Evolutionary conservation across 1,140 invertebrate species (phyloP).

Genomic region (Anoplolepis gracilipes): DNA sequence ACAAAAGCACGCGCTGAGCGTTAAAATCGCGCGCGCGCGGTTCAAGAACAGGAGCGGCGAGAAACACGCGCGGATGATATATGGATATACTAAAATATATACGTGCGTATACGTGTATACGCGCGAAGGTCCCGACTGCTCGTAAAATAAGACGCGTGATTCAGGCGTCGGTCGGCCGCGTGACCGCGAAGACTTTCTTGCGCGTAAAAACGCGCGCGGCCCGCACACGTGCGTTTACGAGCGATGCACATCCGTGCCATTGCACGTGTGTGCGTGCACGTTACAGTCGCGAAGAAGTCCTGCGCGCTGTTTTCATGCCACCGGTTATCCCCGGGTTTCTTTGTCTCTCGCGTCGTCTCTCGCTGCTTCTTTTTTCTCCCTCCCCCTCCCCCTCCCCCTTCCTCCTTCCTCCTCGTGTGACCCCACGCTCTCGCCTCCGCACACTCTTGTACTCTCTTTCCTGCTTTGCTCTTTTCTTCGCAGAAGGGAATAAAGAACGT

Average conservation of each 20-base stretch:
- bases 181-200: constrained; percentile 65
- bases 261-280: background rate
- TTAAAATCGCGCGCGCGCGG: background rate
- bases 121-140: constrained; percentile 16
- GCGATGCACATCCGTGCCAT: constrained; percentile 3
- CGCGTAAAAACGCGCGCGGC: constrained; percentile 49
- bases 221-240: constrained; percentile 54
- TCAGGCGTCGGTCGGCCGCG: constrained; percentile 65
- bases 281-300: background rate
- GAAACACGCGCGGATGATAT: constrained; percentile 43
- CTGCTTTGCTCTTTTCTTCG: constrained; percentile 47
- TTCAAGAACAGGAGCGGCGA: background rate
- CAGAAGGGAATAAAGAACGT: constrained; percentile 57
- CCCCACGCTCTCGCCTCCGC: constrained; percentile 7
- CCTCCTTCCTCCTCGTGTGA: background rate
- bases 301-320: constrained; percentile 46
- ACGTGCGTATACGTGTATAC: background rate
- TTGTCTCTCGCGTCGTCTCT: constrained; percentile 35
- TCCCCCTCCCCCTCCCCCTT: background rate
- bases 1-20: background rate
- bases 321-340: constrained; percentile 29
- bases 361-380: background rate
- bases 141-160: constrained; percentile 67
- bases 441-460: background rate
- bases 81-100: constrained; percentile 54